Conservation (phyloP, 2,888 invertebrate genomes). For the Pachycephus smyrnensis region DNA sequence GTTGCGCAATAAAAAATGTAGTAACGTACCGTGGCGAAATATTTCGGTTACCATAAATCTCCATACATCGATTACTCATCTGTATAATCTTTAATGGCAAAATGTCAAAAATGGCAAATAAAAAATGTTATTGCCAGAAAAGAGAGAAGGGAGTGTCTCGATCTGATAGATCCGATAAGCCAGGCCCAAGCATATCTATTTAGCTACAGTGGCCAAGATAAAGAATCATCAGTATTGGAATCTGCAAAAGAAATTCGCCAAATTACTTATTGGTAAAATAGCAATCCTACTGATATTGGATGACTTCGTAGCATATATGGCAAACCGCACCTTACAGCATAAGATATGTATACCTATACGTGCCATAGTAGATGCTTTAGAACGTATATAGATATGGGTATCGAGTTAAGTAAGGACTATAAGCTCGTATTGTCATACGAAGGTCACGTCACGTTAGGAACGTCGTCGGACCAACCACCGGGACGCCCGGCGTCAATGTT, state of each 20-base stretch:
- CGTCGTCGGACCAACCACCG: background rate
- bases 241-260: background rate
- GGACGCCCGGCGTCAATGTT: background rate
- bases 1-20: background rate
- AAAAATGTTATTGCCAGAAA: background rate
- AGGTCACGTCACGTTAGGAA: slow-evolving; percentile 17
- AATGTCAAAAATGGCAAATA: background rate
- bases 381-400: background rate
- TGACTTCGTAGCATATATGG: background rate
- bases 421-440: slow-evolving; percentile 2
- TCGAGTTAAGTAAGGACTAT: background rate
- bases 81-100: background rate
- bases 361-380: too few relatives aligned
- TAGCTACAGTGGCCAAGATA: background rate
- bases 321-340: background rate
- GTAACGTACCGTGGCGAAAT: background rate
- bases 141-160: background rate
- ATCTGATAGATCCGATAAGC: background rate
- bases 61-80: background rate
- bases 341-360: background rate
- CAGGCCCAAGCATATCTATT: background rate
- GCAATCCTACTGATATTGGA: background rate
- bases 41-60: background rate
- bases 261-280: background rate
- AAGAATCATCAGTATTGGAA: background rate